These are phyloP conservation scores for Ostrea denselamellosa DNA, from an alignment of 1,140 invertebrate species.

Conservation along the genomic window DNA sequence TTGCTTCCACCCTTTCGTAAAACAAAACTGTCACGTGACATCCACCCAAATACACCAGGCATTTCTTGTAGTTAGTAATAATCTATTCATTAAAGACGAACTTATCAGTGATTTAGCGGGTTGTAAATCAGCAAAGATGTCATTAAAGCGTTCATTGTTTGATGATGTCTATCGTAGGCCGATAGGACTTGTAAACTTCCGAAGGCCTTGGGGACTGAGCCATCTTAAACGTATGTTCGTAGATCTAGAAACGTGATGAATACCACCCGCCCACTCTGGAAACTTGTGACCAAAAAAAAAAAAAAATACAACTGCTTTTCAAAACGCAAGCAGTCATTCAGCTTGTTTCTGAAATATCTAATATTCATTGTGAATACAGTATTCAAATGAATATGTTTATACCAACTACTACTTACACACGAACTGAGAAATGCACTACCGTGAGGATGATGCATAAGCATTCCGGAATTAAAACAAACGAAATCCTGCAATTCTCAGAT, in stretches of 20 bases:
- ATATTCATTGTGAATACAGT: not conserved
- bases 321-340: not conserved
- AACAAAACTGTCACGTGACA: not conserved
- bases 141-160: constrained; percentile 19
- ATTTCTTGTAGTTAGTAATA: not conserved
- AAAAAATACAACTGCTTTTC: not conserved
- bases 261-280: not conserved
- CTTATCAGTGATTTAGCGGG: constrained; percentile 16
- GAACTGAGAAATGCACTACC: too few relatives aligned
- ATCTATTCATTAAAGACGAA: not conserved
- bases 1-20: not conserved
- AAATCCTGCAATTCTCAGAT: too few relatives aligned
- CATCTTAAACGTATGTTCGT: not conserved
- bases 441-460: too few relatives aligned
- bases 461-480: too few relatives aligned
- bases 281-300: not conserved
- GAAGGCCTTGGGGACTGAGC: not conserved
- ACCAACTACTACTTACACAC: too few relatives aligned
- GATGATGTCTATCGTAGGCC: not conserved
- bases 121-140: constrained; percentile 18
- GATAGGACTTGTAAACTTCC: constrained; percentile 7
- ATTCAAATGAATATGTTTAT: not conserved
- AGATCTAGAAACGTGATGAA: constrained; percentile 5
- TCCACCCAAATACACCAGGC: not conserved
- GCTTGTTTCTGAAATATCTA: not conserved